Evolutionary conservation across 2,113 vertebrate genomes (phyloP).

Genomic region (Lophius piscatorius): DNA sequence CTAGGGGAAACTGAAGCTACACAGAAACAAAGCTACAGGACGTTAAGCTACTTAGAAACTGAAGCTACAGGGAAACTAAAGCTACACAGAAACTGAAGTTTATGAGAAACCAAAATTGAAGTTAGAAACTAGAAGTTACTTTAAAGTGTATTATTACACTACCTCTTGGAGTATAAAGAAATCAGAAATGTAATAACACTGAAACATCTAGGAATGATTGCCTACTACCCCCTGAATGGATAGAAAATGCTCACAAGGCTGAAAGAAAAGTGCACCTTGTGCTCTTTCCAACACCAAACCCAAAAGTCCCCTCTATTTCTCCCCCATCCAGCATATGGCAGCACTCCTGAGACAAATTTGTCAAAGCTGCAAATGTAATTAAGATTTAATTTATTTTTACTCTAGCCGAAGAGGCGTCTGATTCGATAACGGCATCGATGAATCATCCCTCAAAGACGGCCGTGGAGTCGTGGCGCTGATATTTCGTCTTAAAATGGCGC

Average conservation of each 20-base stretch:
- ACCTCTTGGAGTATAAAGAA: slow-evolving; percentile 67
- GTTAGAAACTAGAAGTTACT: too few species aligned
- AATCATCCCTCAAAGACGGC: slow-evolving; percentile 56
- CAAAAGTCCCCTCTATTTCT: slow-evolving; percentile 25
- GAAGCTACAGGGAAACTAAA: too few species aligned
- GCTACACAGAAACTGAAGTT: too few species aligned
- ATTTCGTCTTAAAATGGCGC: slow-evolving; percentile 31
- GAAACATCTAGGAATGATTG: slow-evolving; percentile 63
- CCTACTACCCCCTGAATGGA: slow-evolving; percentile 59
- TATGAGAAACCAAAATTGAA: too few species aligned
- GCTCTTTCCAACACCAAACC: slow-evolving; percentile 41
- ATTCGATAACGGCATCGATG: slow-evolving; percentile 68
- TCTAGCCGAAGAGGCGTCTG: slow-evolving; percentile 69
- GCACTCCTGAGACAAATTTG: slow-evolving; percentile 66
- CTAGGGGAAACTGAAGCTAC: too few species aligned
- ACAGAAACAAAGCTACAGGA: too few species aligned
- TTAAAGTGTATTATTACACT: slow-evolving; percentile 74
- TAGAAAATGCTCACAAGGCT: slow-evolving; percentile 41
- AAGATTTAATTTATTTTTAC: slow-evolving; percentile 77
- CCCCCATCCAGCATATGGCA: slow-evolving; percentile 66
- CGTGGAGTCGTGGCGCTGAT: neutral
- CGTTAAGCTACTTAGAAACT: too few species aligned
- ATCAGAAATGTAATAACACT: slow-evolving; percentile 78
- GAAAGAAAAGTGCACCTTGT: slow-evolving; percentile 59
- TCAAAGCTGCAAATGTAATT: slow-evolving; percentile 73